Base-by-base conservation (phyloP, 2,888 invertebrate genomes). In the Morpho deidamia region DNA sequence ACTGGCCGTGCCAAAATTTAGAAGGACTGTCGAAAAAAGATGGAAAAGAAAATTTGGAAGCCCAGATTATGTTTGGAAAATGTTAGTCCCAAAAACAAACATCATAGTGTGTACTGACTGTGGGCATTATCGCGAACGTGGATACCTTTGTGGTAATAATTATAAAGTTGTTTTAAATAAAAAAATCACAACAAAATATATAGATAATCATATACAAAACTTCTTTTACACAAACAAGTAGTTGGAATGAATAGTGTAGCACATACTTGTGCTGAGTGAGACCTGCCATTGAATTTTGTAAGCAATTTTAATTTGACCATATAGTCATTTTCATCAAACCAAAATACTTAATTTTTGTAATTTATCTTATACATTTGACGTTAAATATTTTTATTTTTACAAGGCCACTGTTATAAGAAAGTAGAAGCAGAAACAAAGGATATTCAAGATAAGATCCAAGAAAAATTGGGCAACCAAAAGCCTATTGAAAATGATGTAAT, bases 401-500 rank as follows among this genome's bases (percentile, higher is more conserved):
- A 76, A 97, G 97, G 93, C 40, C 91, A 95, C 65, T 98, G 98
- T 75, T 98, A 98, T 71, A 92, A 93, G 48, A 95, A 92, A 84
- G 93, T 97, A 0, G 93, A 93, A 66, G 83, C 90, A 51, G 98
- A 98, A 90, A 98, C 98, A 0, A 88, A 93, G 74, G 88, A 89
- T 55, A 96, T 98, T 89, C 94, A 96, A 78, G 91, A 93, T 0
- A 91, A 93, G 63, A 96, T 98, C 63, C 89, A 93, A 68, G 85
- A 92, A 41, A 91, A 95, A 65, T 81, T 96, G 43, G 93, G 93
- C 8, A 59, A 58, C 45, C 79, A 94, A 8, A 89, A 92, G 51
- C 95, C 96, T 0, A 91, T 96, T 45, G 96, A 97, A 65, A 90
- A 96, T 70, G 96, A 97, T 80, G 95, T 98, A 8, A 90, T 96